A percentile compares a stretch with the other conserved stretches of the same genome.
These are phyloP conservation scores for Salmo trutta DNA, from an alignment of 2,797 vertebrate genomes.

Conservation along the genomic window DNA sequence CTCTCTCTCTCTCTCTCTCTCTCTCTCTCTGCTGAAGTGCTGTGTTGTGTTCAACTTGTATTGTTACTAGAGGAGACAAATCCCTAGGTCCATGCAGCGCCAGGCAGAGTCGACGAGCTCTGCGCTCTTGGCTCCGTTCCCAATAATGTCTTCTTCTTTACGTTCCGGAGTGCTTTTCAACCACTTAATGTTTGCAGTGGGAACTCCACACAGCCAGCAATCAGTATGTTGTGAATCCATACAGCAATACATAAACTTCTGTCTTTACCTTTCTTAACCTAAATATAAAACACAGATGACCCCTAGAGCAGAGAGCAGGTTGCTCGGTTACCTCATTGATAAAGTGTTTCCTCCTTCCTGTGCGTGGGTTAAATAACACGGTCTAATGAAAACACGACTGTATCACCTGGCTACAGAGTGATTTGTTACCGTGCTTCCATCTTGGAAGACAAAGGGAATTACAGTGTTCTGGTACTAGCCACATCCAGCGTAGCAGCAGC, in stretches of 20 bases:
- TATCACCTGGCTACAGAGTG: neutral
- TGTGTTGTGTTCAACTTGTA: constrained; percentile 80
- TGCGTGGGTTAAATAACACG: too few relatives aligned
- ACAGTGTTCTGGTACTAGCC: neutral
- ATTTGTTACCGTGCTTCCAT: neutral
- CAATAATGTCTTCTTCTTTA: constrained; percentile 81
- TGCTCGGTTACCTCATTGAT: too few relatives aligned
- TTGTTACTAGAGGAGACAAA: constrained; percentile 82
- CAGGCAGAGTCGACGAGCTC: constrained; percentile 43
- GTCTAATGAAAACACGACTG: too few relatives aligned
- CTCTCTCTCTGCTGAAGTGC: constrained; percentile 66
- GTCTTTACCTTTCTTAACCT: neutral
- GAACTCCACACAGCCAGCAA: constrained; percentile 74
- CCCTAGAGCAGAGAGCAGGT: neutral
- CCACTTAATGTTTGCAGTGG: constrained; percentile 84
- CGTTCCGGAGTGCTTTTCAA: constrained; percentile 83
- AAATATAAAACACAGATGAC: constrained; percentile 3
- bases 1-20: neutral
- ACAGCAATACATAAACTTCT: neutral
- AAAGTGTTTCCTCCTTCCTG: too few relatives aligned
- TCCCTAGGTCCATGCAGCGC: constrained; percentile 77
- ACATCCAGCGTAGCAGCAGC: too few relatives aligned
- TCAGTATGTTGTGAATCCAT: constrained; percentile 21
- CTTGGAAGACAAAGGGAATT: neutral
- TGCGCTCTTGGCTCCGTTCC: constrained; percentile 78